Base-by-base conservation (phyloP, 2,888 invertebrate genomes). In the Plagodis pulveraria region DNA sequence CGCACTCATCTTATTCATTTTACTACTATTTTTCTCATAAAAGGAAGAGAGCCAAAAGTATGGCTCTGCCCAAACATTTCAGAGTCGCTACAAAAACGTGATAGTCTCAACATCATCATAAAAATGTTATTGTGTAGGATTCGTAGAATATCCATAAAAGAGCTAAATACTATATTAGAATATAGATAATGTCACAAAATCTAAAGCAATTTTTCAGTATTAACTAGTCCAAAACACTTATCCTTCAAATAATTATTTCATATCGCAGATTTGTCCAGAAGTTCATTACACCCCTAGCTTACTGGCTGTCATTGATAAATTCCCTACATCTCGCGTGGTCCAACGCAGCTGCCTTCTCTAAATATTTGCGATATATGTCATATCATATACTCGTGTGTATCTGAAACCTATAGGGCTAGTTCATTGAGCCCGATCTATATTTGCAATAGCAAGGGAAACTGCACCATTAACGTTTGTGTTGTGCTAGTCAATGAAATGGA, bases 401-500 rank as follows among this genome's bases (percentile, higher is more conserved):
- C 22, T 33, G 8, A 44, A 46, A 55, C 12, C 34, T 54, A 50
- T 60, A 66, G 70, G 73, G 71, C 71, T 82, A 84, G 89, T 89
- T 90, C 89, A 84, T 85, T 87, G 87, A 76, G 79, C 72, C 66
- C 67, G 73, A 77, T 85, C 88, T 89, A 89, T 83, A 84, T 89
- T 88, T 87, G 84, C 73, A 79, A 80, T 78, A 71, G 77, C 75
- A 73, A 72, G 69, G 78, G 76, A 85, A 82, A 78, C 77, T 77
- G 69, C 69, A 68, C 72, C 74, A 74, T 81, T 79, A 71, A 72
- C 76, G 73, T 75, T 69, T 70, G 67, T 73, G 72, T 71, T 69
- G 67, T 60, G 62, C 63, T 68, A 66, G 65, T 66, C 65, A 70
- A 66, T 66, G 64, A 61, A 65, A 69, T 61, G 56, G 45, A 58